Evolutionary conservation across 2,888 invertebrate genomes (phyloP).

Genomic region (Sarcophaga rosellei): DNA sequence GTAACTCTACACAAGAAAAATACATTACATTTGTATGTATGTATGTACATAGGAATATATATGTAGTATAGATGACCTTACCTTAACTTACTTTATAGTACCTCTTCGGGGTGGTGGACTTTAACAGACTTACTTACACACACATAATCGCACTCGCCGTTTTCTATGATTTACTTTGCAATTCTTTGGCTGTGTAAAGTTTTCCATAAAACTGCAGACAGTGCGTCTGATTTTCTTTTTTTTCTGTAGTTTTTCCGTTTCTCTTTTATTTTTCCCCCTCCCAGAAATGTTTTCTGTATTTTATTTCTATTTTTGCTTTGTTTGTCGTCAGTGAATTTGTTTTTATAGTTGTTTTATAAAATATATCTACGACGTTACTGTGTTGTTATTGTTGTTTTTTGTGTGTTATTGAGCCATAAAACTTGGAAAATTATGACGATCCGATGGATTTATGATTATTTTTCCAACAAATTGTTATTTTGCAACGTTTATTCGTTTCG

Average conservation of each 20-base stretch:
- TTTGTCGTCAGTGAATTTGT: conserved; percentile 43
- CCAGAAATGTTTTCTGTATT: conserved; percentile 19
- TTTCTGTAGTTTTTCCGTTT: neutral
- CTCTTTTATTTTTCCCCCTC: neutral
- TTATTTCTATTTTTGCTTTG: conserved; percentile 32
- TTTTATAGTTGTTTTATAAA: conserved; percentile 42
- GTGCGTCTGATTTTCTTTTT: conserved; percentile 53
- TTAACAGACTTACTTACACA: neutral
- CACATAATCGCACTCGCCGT: neutral
- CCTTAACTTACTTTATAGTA: neutral
- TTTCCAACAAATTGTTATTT: conserved; percentile 77
- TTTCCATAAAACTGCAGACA: conserved; percentile 50
- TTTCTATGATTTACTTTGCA: conserved; percentile 10
- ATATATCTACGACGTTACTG: conserved; percentile 29
- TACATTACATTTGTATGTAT: too few relatives aligned
- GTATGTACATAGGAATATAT: neutral
- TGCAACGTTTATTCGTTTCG: conserved; percentile 68
- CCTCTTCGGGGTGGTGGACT: neutral
- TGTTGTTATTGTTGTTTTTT: conserved; percentile 43
- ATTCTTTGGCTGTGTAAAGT: conserved; percentile 28
- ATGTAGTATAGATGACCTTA: conserved; percentile 17
- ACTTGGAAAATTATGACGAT: conserved; percentile 79
- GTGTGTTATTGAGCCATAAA: conserved; percentile 75
- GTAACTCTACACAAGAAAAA: neutral
- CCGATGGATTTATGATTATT: conserved; percentile 78